Conservation (phyloP, 2,797 vertebrate genomes). For the Numenius phaeopus region DNA sequence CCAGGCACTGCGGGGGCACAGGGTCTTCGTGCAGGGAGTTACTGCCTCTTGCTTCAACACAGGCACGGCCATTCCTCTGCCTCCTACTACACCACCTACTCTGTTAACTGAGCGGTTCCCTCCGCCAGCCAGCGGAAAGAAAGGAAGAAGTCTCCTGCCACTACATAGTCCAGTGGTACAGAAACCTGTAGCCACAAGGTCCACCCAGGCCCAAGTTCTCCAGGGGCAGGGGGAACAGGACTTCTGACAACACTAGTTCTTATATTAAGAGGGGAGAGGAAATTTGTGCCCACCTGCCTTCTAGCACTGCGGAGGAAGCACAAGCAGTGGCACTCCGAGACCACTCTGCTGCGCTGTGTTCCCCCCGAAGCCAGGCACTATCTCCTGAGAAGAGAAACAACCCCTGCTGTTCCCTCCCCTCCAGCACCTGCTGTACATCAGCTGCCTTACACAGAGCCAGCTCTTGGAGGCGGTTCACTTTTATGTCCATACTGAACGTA, state of each 20-base stretch:
- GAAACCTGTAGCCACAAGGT: neutral
- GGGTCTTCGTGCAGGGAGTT: neutral
- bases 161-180: neutral
- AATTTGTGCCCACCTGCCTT: neutral
- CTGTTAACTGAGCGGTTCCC: neutral
- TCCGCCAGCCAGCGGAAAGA: neutral
- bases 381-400: neutral
- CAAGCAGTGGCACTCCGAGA: neutral
- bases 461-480: neutral
- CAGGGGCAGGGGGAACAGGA: neutral
- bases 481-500: neutral
- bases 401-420: neutral
- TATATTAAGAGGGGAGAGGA: neutral
- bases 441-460: neutral
- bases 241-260: neutral
- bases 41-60: neutral
- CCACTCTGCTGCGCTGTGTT: neutral
- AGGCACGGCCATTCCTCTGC: neutral
- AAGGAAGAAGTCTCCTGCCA: neutral
- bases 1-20: neutral
- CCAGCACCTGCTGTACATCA: neutral
- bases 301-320: neutral
- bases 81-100: neutral
- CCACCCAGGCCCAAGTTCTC: neutral
- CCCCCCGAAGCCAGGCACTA: neutral